phyloP scores from a whole-genome alignment of 2,888 invertebrate genomes.

The Tetranychus piercei region DNA sequence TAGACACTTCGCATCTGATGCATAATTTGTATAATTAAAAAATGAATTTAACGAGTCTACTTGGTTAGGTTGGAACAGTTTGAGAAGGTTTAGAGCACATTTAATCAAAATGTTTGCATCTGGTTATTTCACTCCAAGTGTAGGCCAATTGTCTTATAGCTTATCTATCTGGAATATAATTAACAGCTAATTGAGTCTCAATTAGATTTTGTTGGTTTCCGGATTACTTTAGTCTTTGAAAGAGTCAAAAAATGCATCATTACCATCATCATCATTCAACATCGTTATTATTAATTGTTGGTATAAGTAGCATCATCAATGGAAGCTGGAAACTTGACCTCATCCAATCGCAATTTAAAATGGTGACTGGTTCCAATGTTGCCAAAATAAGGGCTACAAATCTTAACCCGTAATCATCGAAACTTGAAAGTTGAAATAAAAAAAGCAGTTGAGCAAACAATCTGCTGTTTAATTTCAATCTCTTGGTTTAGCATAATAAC shows the following conservation, averaged over 20 bases:
- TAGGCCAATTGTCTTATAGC: too few relatives aligned
- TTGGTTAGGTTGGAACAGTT: too few relatives aligned
- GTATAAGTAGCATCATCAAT: neutral
- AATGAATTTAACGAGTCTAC: too few relatives aligned
- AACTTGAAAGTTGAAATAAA: neutral
- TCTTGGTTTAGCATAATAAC: neutral
- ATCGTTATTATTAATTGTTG: neutral
- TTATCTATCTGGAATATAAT: neutral
- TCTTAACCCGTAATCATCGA: neutral
- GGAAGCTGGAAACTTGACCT: neutral
- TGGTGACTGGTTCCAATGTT: constrained; percentile 1
- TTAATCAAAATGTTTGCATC: too few relatives aligned
- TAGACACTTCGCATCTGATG: too few relatives aligned
- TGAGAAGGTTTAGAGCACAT: too few relatives aligned
- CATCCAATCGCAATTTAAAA: neutral
- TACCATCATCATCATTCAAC: too few relatives aligned
- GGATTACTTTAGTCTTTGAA: neutral
- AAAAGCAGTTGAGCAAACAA: neutral
- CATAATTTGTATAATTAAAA: too few relatives aligned
- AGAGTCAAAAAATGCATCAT: too few relatives aligned
- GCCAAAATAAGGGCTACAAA: neutral
- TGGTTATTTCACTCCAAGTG: too few relatives aligned
- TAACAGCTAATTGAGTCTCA: neutral
- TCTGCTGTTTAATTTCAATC: neutral
- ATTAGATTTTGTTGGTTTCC: neutral